Base-by-base conservation (phyloP, 92 coral and sea anemone species). In the Epizoanthus stellaris region DNA sequence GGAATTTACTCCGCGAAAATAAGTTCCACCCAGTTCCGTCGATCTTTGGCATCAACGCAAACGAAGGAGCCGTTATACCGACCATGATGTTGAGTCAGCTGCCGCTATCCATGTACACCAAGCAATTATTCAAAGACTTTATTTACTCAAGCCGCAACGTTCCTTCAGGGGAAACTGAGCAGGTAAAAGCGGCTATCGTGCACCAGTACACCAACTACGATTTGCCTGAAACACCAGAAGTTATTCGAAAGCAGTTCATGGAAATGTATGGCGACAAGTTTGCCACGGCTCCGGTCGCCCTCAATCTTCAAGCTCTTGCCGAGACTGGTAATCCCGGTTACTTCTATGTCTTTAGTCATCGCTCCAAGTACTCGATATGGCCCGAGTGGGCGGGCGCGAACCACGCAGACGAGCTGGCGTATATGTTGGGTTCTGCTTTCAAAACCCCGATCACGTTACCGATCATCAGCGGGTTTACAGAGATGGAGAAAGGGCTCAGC, bases 201-300 rank as follows among this genome's bases (percentile, higher is more conserved):
- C 76, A 34, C 74, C 67, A 81, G 74, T 90, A 81, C 88, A 90
- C 87, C 61, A 82, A 85, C 75, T 84, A 85, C 59, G 63, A 73
- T 47, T 43, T 75, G 13, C 88, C 88, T 38, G 73, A 56, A 54
- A 34, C 57, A 38, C 88, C 70, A n/a, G 52, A 85, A 64, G 21
- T 21, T 12, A 61, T 85, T 25, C 38, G 57, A 30, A 60, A 61
- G 12, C 59, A 74, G 74, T 85, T 83, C 84, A 83, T 75, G 67
- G 66, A 53, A 40, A 72, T 85, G 19, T 60, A 74, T 4, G 70
- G 67, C 6, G 88, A 85, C 42, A 75, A 71, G 3, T 49, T 83
- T 43, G 75, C 76, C 47, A 61, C 76, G 42, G 85, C 88, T 21
- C 88, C 88, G 25, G 70, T 84, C 17, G 58, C 76, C 4, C 43